Percentiles rank a stretch among this genome's conserved stretches.
Evolutionary conservation across 2,113 vertebrate species (phyloP).

Genomic region (Lasiurus borealis): DNA sequence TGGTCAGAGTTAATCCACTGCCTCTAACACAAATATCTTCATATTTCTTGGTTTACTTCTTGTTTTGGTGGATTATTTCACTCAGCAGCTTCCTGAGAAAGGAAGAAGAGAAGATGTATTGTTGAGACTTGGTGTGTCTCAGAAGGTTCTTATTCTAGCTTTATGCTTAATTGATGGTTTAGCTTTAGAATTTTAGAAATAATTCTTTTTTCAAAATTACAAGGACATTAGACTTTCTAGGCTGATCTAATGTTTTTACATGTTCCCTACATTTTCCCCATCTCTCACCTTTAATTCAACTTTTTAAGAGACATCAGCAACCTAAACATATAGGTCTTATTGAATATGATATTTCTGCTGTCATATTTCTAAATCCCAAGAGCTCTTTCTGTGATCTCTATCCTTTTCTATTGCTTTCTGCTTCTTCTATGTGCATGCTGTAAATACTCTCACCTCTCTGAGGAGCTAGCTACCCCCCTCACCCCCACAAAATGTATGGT

Average conservation of each 20-base stretch:
- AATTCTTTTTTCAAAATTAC: not conserved
- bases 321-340: not conserved
- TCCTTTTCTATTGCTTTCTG: not conserved
- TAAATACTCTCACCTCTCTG: not conserved
- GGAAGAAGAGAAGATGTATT: conserved; percentile 4
- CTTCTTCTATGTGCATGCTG: not conserved
- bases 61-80: not conserved
- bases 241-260: not conserved
- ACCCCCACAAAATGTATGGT: not conserved
- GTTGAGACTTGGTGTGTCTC: not conserved
- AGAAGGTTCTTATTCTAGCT: not conserved
- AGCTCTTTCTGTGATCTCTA: not conserved
- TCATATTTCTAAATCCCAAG: not conserved
- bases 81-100: not conserved
- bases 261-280: not conserved
- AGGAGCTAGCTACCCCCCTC: not conserved
- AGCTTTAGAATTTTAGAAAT: conserved; percentile 36
- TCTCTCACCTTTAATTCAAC: conserved; percentile 2
- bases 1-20: not conserved
- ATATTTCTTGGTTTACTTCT: conserved; percentile 2
- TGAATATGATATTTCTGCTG: not conserved
- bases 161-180: not conserved
- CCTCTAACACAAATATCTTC: not conserved
- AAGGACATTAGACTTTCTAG: not conserved
- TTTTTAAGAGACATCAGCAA: not conserved